A percentile compares a stretch with the other conserved stretches of the same genome.
These are phyloP conservation scores for Neolamprologus devosi DNA, from an alignment of 2,113 vertebrate species.

Conservation along the genomic window DNA sequence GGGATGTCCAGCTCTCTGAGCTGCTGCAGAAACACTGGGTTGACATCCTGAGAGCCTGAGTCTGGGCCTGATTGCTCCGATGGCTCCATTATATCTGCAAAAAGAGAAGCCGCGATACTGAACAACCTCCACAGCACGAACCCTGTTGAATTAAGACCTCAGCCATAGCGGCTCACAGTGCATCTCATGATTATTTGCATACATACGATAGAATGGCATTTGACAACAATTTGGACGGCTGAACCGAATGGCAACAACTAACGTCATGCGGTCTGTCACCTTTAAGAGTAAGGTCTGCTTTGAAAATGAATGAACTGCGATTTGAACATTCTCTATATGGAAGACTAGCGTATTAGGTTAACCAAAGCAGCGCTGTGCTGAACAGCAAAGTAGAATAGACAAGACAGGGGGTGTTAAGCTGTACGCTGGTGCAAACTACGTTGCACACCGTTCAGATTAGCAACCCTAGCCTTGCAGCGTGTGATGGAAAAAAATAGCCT, in stretches of 20 bases:
- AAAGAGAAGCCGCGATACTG: background rate
- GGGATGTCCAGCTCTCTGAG: constrained; percentile 77
- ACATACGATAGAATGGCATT: background rate
- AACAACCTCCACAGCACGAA: background rate
- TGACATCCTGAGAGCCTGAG: constrained; percentile 63
- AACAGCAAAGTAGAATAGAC: background rate
- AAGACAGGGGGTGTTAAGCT: background rate
- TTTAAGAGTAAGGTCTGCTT: background rate
- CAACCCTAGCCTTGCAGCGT: background rate
- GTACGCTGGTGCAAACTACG: background rate
- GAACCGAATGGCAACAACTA: background rate
- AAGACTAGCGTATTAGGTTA: background rate
- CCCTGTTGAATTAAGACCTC: background rate
- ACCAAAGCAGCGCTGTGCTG: background rate
- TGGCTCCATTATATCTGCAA: constrained; percentile 64
- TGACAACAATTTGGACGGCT: background rate
- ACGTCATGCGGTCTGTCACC: background rate
- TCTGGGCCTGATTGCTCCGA: constrained; percentile 57
- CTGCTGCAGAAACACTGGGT: constrained; percentile 73
- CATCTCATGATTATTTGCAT: background rate
- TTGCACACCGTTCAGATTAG: background rate
- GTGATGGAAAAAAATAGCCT: background rate
- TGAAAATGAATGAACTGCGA: background rate
- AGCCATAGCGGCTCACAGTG: background rate
- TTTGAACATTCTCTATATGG: too few species aligned